phyloP scores from a whole-genome alignment of 2,797 vertebrate genomes.

The Gallinago nigripennis region DNA sequence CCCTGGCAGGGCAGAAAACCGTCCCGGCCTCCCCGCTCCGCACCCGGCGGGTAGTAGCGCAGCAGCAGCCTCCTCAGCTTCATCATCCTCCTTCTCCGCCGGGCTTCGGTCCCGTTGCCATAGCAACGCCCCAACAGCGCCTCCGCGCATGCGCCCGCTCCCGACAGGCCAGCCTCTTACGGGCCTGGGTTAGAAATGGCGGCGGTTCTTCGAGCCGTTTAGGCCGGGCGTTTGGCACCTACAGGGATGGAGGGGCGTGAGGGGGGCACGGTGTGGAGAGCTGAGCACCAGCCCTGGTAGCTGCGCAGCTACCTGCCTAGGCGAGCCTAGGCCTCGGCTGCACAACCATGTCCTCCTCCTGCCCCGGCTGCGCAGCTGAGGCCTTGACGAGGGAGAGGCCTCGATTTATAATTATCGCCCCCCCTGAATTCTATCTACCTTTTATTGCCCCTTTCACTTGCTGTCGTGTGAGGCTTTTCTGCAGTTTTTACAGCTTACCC shows the following conservation, averaged over 20 bases:
- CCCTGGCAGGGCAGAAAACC: neutral
- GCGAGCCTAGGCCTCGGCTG: no score
- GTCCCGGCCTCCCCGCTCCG: neutral
- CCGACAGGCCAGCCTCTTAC: no score
- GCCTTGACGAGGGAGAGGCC: no score
- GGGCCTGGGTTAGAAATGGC: accelerated
- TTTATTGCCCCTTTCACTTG: neutral
- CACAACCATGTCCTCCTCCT: neutral
- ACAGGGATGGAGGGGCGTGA: no score
- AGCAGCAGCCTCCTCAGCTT: conserved; percentile 87
- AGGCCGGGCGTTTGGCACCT: no score
- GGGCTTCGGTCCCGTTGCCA: neutral
- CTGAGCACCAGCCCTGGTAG: no score
- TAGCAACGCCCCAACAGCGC: conserved; percentile 61
- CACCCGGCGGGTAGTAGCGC: conserved; percentile 92
- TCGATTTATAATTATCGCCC: no score
- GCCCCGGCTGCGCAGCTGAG: neutral
- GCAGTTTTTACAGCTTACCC: neutral
- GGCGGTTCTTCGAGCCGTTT: no score
- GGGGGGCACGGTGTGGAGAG: neutral
- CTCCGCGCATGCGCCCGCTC: neutral
- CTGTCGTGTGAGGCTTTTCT: neutral
- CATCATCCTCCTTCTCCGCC: conserved; percentile 71
- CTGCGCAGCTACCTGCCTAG: no score
- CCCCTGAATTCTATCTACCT: neutral